Evolutionary conservation across 2,797 vertebrate species (phyloP).

Genomic region (Staurois parvus): DNA sequence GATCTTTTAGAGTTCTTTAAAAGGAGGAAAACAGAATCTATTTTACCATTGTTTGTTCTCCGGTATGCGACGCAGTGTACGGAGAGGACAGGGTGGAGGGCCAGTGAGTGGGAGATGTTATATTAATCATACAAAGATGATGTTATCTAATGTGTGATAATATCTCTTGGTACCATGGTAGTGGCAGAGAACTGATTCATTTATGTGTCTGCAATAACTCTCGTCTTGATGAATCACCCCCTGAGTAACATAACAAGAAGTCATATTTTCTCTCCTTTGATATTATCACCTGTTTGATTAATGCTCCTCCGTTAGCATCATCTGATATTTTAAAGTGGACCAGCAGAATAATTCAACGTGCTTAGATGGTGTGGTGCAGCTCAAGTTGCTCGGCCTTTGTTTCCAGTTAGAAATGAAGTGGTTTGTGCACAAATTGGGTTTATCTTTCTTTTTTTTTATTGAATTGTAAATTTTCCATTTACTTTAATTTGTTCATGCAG

Average conservation of each 20-base stretch:
- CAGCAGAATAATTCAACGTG: background rate
- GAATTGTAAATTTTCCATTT: too few relatives aligned
- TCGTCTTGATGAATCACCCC: constrained; percentile 39
- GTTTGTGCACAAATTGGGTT: too few relatives aligned
- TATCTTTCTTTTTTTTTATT: too few relatives aligned
- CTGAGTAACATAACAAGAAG: constrained; percentile 29
- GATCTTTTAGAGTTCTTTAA: too few relatives aligned
- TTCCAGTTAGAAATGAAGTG: too few relatives aligned
- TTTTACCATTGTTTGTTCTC: background rate
- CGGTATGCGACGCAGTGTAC: background rate
- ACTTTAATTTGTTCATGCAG: too few relatives aligned
- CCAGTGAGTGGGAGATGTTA: constrained; percentile 12
- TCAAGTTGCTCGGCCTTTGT: too few relatives aligned
- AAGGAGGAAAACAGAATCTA: too few relatives aligned
- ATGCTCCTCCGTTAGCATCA: constrained; percentile 12
- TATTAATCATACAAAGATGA: constrained; percentile 29
- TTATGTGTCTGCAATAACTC: constrained; percentile 35
- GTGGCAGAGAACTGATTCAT: constrained; percentile 35
- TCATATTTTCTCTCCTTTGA: constrained; percentile 36
- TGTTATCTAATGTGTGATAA: constrained; percentile 32
- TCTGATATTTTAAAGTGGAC: constrained; percentile 39
- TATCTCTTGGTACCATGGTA: constrained; percentile 17
- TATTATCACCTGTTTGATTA: constrained; percentile 36
- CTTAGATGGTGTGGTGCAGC: too few relatives aligned
- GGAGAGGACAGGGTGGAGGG: background rate